Conservation (phyloP, 2,797 vertebrate species). For the Sebastes dallii region DNA sequence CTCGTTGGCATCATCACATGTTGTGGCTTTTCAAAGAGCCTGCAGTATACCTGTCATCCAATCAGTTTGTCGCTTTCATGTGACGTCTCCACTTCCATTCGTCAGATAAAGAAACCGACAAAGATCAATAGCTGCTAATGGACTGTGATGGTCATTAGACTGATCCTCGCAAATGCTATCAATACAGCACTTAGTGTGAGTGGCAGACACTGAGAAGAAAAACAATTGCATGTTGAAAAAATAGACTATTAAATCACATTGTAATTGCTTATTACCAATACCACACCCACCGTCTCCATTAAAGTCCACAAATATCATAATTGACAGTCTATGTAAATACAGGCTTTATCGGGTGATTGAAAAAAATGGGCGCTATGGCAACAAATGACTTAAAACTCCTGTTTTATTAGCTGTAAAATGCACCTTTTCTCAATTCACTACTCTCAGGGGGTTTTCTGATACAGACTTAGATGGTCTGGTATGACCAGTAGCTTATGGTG, state of each 20-base stretch:
- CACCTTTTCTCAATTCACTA: neutral
- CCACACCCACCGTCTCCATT: neutral
- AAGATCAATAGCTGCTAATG: constrained; percentile 57
- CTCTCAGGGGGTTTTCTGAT: neutral
- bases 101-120: constrained; percentile 25
- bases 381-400: neutral
- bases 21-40: constrained; percentile 1
- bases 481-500: no score
- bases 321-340: neutral
- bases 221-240: constrained; percentile 2
- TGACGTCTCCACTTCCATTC: constrained; percentile 33
- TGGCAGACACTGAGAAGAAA: constrained; percentile 16
- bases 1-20: constrained; percentile 1
- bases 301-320: neutral
- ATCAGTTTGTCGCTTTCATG: constrained; percentile 16
- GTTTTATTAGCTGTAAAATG: neutral
- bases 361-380: constrained; percentile 14
- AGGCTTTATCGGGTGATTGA: neutral
- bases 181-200: constrained; percentile 31
- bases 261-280: neutral
- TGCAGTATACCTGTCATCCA: neutral
- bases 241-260: neutral
- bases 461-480: no score
- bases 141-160: constrained; percentile 22
- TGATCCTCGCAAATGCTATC: constrained; percentile 12